Conservation (phyloP, 1,140 invertebrate species). For the Brachionus paranguensis region DNA sequence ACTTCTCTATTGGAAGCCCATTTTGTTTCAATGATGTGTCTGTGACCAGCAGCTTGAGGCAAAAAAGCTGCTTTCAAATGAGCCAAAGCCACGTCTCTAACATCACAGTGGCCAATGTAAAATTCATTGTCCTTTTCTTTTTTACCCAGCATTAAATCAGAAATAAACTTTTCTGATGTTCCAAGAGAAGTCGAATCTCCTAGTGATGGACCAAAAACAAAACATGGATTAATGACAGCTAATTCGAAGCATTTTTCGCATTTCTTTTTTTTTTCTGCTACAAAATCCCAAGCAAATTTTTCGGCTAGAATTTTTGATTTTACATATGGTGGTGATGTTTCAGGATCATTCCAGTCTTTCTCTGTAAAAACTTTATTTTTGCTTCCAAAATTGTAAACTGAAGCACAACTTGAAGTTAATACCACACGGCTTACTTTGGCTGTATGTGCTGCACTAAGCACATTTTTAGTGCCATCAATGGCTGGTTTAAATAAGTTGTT, state of each 20-base stretch:
- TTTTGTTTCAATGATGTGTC: conserved; percentile 18
- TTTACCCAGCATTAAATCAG: conserved; percentile 54
- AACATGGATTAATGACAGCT: conserved; percentile 59
- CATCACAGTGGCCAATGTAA: conserved; percentile 58
- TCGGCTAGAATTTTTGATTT: conserved; percentile 60
- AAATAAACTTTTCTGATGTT: conserved; percentile 47
- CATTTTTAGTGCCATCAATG: conserved; percentile 59
- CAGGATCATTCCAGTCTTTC: conserved; percentile 58
- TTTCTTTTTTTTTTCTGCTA: conserved; percentile 49
- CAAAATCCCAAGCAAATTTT: conserved; percentile 61
- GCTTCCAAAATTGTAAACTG: conserved; percentile 55
- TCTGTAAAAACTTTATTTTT: conserved; percentile 55
- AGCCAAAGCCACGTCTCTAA: conserved; percentile 60
- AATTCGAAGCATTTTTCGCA: conserved; percentile 53
- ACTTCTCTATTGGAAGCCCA: not conserved
- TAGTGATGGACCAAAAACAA: conserved; percentile 59
- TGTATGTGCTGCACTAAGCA: conserved; percentile 58
- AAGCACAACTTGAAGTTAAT: conserved; percentile 59
- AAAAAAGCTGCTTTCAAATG: conserved; percentile 59
- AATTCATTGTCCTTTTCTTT: conserved; percentile 57
- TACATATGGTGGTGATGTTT: conserved; percentile 50
- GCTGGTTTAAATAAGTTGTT: conserved; percentile 58
- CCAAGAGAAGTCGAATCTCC: conserved; percentile 34
- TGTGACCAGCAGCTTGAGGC: conserved; percentile 55
- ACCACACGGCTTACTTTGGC: conserved; percentile 60